phyloP scores from a whole-genome alignment of 2,797 vertebrate genomes.

The Cheirogaleus major region DNA sequence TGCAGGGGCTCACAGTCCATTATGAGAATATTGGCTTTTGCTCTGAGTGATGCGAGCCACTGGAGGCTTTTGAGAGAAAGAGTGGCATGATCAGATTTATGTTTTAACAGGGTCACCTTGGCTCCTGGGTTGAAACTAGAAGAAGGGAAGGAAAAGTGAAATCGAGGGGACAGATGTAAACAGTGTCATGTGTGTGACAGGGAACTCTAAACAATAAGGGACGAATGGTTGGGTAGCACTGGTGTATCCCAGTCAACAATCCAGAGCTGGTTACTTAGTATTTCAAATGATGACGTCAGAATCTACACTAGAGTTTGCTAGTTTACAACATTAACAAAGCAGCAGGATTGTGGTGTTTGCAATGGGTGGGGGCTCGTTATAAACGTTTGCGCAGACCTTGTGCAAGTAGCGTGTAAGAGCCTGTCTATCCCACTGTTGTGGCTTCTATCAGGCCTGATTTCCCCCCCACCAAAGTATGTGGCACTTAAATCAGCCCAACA shows the following conservation, averaged over 20 bases:
- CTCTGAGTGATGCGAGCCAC: too few species aligned
- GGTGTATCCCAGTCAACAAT: neutral
- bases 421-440: too few species aligned
- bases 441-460: neutral
- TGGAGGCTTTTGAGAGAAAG: too few species aligned
- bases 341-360: neutral
- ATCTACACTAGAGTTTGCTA: neutral
- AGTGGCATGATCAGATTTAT: too few species aligned
- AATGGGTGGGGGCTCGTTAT: too few species aligned
- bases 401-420: rapidly evolving
- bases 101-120: neutral
- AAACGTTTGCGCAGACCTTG: neutral
- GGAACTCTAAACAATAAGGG: neutral
- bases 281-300: neutral
- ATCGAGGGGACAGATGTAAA: neutral
- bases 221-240: too few species aligned
- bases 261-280: neutral
- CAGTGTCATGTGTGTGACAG: neutral
- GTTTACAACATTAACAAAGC: neutral
- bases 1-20: neutral
- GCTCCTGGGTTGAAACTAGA: neutral
- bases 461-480: rapidly evolving
- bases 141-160: neutral
- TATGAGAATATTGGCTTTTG: neutral
- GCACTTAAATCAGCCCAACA: neutral